Percentiles rank a stretch among this genome's conserved stretches.
Evolutionary conservation across 2,888 invertebrate species (phyloP).

Genomic region (Synergus itoensis): DNA sequence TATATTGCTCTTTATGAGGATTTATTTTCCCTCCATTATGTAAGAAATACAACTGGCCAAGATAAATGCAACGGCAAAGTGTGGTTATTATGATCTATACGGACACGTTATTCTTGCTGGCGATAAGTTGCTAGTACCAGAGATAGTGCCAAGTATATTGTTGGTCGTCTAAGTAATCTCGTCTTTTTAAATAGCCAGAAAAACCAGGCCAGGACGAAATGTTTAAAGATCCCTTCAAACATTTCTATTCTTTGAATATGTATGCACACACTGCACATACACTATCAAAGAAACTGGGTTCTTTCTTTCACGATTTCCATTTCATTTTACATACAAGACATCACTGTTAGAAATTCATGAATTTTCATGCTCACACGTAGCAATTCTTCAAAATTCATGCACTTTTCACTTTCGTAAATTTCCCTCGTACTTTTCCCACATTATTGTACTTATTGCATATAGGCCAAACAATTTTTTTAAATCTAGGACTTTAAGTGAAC

Average conservation of each 20-base stretch:
- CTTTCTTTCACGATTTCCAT: too few species aligned
- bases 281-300: too few species aligned
- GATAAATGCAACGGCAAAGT: constrained; percentile 30
- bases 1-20: constrained; percentile 37
- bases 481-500: background rate
- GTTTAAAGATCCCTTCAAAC: too few species aligned
- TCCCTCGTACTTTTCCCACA: background rate
- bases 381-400: too few species aligned
- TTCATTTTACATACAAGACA: too few species aligned
- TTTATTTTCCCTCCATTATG: constrained; percentile 38
- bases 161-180: background rate
- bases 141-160: constrained; percentile 5
- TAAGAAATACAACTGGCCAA: constrained; percentile 37
- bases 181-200: background rate
- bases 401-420: background rate
- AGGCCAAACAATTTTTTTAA: too few species aligned
- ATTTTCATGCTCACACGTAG: too few species aligned
- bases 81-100: constrained; percentile 38
- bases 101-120: constrained; percentile 25
- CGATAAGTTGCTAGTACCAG: constrained; percentile 11
- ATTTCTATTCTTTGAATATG: too few species aligned
- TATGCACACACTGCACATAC: too few species aligned
- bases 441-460: background rate
- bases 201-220: background rate
- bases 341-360: too few species aligned